phyloP scores from a whole-genome alignment of 1,140 invertebrate species.

The Helicoverpa armigera region DNA sequence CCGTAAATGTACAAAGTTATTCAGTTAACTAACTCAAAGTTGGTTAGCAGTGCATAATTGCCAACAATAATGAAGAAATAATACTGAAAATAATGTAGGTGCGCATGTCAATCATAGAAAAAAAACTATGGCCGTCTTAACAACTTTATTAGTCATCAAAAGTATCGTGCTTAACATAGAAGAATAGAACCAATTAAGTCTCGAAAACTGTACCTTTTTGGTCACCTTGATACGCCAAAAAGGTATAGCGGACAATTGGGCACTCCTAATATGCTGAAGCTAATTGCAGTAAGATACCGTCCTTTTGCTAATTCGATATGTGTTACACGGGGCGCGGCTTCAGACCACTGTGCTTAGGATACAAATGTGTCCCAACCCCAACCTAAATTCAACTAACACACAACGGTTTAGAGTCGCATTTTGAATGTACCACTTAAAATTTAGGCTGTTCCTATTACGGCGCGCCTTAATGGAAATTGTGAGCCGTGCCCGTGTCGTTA shows the following conservation, averaged over 20 bases:
- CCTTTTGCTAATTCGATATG: constrained; percentile 84
- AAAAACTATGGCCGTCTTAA: constrained; percentile 1
- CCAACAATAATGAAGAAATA: neutral
- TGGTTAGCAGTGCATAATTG: neutral
- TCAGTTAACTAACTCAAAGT: no score
- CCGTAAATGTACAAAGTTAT: no score
- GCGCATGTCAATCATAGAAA: constrained; percentile 1
- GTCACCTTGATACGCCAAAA: constrained; percentile 28
- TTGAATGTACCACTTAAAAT: constrained; percentile 56
- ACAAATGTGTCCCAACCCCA: constrained; percentile 56
- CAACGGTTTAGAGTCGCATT: constrained; percentile 61
- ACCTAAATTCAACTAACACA: constrained; percentile 55
- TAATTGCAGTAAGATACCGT: constrained; percentile 85
- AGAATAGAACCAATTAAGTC: constrained; percentile 15
- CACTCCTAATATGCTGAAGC: constrained; percentile 61
- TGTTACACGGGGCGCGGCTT: constrained; percentile 77
- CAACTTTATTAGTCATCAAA: constrained; percentile 4
- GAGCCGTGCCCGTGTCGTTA: constrained; percentile 83
- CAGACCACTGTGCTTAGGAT: constrained; percentile 53
- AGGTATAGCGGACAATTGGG: constrained; percentile 34
- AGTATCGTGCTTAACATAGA: constrained; percentile 26
- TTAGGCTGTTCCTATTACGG: constrained; percentile 68
- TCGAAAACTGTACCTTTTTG: constrained; percentile 12
- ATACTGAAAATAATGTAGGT: neutral
- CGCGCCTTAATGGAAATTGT: constrained; percentile 83